Evolutionary conservation across 2,113 vertebrate genomes (phyloP), one percentile per base, ranked within the genome.

Genomic region (Microcebus jonahi): DNA sequence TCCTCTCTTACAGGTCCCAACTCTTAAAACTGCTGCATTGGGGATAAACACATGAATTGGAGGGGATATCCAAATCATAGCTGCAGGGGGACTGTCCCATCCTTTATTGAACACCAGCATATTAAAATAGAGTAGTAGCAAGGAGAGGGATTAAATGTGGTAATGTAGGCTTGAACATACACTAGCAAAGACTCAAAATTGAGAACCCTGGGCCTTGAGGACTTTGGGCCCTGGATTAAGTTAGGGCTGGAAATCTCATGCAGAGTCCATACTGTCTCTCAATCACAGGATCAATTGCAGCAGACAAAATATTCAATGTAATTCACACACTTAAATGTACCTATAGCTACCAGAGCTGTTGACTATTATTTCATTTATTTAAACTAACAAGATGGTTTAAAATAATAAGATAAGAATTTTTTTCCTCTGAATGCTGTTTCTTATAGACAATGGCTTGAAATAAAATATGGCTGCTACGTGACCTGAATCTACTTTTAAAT

Each of bases 391-490:
- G 91, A 90, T 94, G 92, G 53, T 97, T 98, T 97, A 91, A 98
- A 97, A 97, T 98, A 96, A 50, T 63, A 88, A 55, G 97, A 87
- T 73, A 75, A 80, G 70, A 87, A 91, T 84, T 31, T 31, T 55
- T 59, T 88, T 97, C 96, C 97, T 98, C 93, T 92, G 91, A 97
- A 91, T 97, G 80, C 93, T 96, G 10, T 91, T 98, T 93, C 95
- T 97, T 97, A 82, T 96, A 97, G 96, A 98, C 97, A 98, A 86
- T 92, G 94, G 42, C 95, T 98, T 98, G 94, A 98, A 98, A 98
- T 98, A 97, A 98, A 98, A 96, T 96, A 87, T 87, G 93, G 86
- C 68, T 97, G 96, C 95, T 96, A 86, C 91, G 98, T 98, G 97
- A 98, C 97, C 97, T 91, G 93, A 96, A 97, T 98, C 83, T 96